Conservation (phyloP, 2,113 vertebrate genomes). For the Pundamilia nyererei region DNA sequence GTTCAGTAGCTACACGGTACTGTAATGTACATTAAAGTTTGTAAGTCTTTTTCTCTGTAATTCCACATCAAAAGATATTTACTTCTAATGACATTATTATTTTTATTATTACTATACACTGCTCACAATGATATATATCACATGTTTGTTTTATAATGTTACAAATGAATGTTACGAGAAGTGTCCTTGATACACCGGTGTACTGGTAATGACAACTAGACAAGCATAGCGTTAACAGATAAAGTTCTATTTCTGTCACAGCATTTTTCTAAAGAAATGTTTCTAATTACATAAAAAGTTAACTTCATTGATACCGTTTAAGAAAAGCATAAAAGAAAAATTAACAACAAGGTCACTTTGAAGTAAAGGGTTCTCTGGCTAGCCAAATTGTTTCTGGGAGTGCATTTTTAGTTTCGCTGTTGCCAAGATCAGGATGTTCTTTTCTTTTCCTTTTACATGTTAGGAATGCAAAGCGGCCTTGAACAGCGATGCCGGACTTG, state of each 20-base stretch:
- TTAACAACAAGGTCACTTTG: not conserved
- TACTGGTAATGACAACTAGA: conserved; percentile 9
- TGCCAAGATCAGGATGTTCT: conserved; percentile 79
- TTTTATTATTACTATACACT: conserved; percentile 10
- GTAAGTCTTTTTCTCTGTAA: not conserved
- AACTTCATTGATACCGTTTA: not conserved
- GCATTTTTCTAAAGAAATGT: not conserved
- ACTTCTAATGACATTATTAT: not conserved
- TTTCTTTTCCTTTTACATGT: conserved; percentile 78
- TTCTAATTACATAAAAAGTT: not conserved
- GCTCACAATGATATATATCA: conserved; percentile 21
- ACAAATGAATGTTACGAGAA: not conserved
- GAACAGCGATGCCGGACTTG: conserved; percentile 55
- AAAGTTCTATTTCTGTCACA: conserved; percentile 1
- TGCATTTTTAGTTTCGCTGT: conserved; percentile 11
- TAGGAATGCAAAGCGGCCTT: conserved; percentile 73
- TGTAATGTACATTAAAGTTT: conserved; percentile 16
- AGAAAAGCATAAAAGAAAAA: not conserved
- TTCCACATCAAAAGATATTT: conserved; percentile 10
- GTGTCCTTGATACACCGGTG: conserved; percentile 49
- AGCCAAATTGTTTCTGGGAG: not conserved
- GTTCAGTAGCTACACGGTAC: conserved; percentile 4
- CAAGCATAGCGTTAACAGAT: conserved; percentile 2
- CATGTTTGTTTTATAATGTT: conserved; percentile 5
- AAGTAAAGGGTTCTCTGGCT: not conserved